Evolutionary conservation across 2,113 vertebrate species (phyloP).

Genomic region (Phodopus roborovskii): DNA sequence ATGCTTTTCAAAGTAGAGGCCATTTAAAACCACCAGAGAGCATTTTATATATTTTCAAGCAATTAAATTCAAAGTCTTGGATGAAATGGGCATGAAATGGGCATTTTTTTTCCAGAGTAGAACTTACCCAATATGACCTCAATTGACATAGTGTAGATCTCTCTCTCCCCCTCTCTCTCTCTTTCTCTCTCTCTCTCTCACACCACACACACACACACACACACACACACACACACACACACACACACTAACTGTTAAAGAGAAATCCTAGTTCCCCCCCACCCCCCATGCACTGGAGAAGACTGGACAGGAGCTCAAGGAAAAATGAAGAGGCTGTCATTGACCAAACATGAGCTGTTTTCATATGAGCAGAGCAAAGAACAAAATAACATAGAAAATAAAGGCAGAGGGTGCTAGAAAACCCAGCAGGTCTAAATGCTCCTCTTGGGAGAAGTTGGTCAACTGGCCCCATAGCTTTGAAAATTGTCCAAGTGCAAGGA

Average conservation of each 20-base stretch:
- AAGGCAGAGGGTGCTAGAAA: not conserved
- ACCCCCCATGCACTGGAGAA: not conserved
- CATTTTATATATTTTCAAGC: not conserved
- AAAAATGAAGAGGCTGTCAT: not conserved
- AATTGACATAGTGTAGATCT: not conserved
- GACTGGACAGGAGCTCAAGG: not conserved
- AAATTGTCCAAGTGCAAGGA: not conserved
- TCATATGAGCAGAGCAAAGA: not conserved
- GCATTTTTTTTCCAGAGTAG: not conserved
- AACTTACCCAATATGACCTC: not conserved
- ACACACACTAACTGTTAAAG: not conserved
- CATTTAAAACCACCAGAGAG: not conserved
- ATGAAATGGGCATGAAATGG: not conserved
- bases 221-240: too few species aligned
- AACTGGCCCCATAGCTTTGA: not conserved
- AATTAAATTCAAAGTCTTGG: not conserved
- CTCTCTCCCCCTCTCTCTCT: too few species aligned
- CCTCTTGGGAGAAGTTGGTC: not conserved
- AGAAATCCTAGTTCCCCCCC: not conserved
- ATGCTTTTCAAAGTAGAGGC: constrained; percentile 7
- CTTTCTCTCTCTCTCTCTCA: too few species aligned
- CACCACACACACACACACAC: too few species aligned
- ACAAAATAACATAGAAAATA: not conserved
- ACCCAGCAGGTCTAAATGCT: not conserved
- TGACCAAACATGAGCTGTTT: not conserved